Base-by-base conservation (phyloP, 1,140 invertebrate species). In the Calosoma granatense region DNA sequence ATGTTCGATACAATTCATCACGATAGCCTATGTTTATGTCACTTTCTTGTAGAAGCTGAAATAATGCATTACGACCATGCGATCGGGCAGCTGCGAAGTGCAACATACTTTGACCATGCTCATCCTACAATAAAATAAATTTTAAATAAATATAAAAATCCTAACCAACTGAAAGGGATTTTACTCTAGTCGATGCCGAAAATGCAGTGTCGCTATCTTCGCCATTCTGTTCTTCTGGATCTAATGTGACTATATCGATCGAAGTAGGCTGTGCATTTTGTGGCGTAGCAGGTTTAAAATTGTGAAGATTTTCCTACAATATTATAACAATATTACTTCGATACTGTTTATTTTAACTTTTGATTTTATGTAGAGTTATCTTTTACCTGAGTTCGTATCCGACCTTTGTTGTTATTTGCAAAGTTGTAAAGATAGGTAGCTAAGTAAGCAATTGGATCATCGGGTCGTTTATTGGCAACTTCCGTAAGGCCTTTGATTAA, bases 61-160 rank as follows among this genome's bases (percentile, higher is more conserved):
- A 85, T 3, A 92, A 73, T 0, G 84, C 86, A 56, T 88, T 86
- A 23, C 85, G 78, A 0, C 84, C 80, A 68, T 91, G 88, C 0
- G 86, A 78, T 17, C 88, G 77, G 0, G 85, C 82, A 0, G 87
- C 87, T 1, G 90, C 88, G 71, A 91, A 92, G 70, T 94, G 92
- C n/a, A 94, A 70, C 76, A 92, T 85, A 47, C 84, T 91, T 68
- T 92, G 88, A 0, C 90, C 91, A 61, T 90, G 85, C 67, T 92
- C 89, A 63, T 93, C 90, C 86, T 89, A 59, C 67, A 67, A 58
- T 4, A 55, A n/a, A n/a, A 26, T 57, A 52, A n/a, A n/a, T 56
- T 55, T 36, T 20, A 36, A n/a, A 39, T 21, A 20, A 14, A 26
- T 20, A 39, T n/a, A n/a, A n/a, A n/a, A 3, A 53, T 4, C 22